Evolutionary conservation across 2,888 invertebrate genomes (phyloP), one percentile per base, ranked within the genome.

Genomic region (Diaphora mendica): DNA sequence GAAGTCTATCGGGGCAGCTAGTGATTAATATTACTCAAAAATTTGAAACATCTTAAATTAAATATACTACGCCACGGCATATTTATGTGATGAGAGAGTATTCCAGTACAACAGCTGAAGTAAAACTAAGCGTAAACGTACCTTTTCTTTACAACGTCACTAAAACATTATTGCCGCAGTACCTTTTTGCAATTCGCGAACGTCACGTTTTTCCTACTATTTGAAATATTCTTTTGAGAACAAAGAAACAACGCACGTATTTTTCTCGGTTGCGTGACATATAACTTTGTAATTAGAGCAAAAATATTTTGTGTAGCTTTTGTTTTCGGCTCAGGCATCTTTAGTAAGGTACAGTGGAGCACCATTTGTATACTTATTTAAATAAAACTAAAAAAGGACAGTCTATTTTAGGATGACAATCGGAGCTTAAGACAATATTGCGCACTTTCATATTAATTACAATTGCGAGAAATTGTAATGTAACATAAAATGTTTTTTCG

Each of bases 101-200:
- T 78, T 75, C 76, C 77, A 77, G 70, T 71, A 77, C 82, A 83
- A 80, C 80, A 68, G 66, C 70, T n/a, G 68, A 39, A 79, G 82
- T 85, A 85, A 83, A 86, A 83, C 80, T 83, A 85, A 87, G 84
- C 87, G 84, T 83, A 85, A 86, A 84, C 80, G 81, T 86, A 88
- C 89, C 89, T 85, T 89, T 89, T 88, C 86, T 91, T 91, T 89
- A 91, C 85, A 88, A 86, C 90, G 81, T 80, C 84, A 89, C 86
- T 91, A 90, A 91, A 92, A 91, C 84, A 87, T 89, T 87, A 90
- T 87, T 85, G 83, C 88, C 87, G 80, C 86, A 85, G 84, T 82
- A 86, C 81, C 87, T 86, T 87, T 84, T 82, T 83, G 72, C 79
- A 77, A 80, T 80, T 76, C 65, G 78, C 74, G 79, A 76, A 77